Evolutionary conservation across 2,113 vertebrate species (phyloP), one percentile per base, ranked within the genome.

Genomic region (Cichladusa arquata): DNA sequence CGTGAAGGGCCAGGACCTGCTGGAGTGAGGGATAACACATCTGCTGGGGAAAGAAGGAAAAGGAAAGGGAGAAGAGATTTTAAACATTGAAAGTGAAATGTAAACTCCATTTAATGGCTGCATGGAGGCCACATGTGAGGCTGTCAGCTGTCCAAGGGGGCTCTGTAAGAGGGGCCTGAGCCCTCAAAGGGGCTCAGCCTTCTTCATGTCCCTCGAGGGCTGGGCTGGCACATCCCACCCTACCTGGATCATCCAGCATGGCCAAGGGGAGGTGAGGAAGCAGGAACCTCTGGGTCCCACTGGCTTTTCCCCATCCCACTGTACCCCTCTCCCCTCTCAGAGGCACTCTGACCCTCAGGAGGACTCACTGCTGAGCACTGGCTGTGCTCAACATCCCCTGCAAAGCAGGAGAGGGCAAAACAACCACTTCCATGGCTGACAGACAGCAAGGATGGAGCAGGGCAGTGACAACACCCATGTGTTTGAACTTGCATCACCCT

Each of bases 391-490:
- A n/a, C n/a, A n/a, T n/a, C n/a, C n/a, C n/a, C n/a, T n/a, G n/a
- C n/a, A n/a, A n/a, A n/a, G n/a, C n/a, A n/a, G n/a, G n/a, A n/a
- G n/a, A n/a, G n/a, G n/a, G n/a, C 40, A 91, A 57, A 91, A 57
- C 34, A 58, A 4, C 6, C 73, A 13, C 16, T 40, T 48, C 16
- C 24, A 25, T 5, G 45, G 47, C 90, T 89, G 73, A 14, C 33
- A 64, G 83, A 15, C 42, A 89, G 84, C 61, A 24, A 25, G 73
- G 48, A 28, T 31, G 57, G 81, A 79, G n/a, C 6, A 5, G 47
- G 60, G 33, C 65, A 14, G 3, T 5, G 4, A 31, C 24, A 71
- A 44, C 11, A 3, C 0, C 0, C 0, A 2, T 0, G 4, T 44
- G 51, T 70, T 79, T 72, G 77, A 40, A 22, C 61, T 60, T 81